phyloP scores from a whole-genome alignment of 2,113 vertebrate genomes.

The Pelecanoides urinatrix region DNA sequence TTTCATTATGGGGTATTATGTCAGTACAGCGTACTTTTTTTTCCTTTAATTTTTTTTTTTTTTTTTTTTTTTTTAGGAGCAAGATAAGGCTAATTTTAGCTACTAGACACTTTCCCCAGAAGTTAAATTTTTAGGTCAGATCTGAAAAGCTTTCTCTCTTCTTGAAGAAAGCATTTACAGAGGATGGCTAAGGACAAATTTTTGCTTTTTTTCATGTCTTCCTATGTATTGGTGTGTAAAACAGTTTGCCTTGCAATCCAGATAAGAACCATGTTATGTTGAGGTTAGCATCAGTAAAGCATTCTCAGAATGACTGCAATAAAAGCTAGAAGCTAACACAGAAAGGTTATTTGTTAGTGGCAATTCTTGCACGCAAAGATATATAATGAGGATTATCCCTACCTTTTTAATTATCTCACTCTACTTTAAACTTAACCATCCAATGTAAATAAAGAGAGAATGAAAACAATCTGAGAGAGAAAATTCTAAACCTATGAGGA shows the following conservation, averaged over 20 bases:
- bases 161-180: not conserved
- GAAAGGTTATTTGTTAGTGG: constrained; percentile 67
- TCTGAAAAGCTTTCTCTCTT: not conserved
- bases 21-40: not conserved
- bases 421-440: not conserved
- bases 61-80: not conserved
- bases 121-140: not conserved
- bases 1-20: not conserved
- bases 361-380: constrained; percentile 32
- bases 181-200: not conserved
- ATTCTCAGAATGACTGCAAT: constrained; percentile 11
- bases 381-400: not conserved
- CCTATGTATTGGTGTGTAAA: not conserved
- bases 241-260: not conserved
- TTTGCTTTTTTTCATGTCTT: not conserved
- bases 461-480: constrained; percentile 8
- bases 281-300: constrained; percentile 57
- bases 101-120: not conserved
- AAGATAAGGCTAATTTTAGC: not conserved
- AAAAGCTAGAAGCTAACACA: constrained; percentile 55
- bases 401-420: not conserved
- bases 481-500: constrained; percentile 25
- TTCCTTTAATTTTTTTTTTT: not conserved
- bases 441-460: not conserved
- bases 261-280: not conserved